Percentiles rank a stretch among this genome's conserved stretches.
Conservation (phyloP, 2,888 invertebrate species). For the Hirtodrosophila duncani region DNA sequence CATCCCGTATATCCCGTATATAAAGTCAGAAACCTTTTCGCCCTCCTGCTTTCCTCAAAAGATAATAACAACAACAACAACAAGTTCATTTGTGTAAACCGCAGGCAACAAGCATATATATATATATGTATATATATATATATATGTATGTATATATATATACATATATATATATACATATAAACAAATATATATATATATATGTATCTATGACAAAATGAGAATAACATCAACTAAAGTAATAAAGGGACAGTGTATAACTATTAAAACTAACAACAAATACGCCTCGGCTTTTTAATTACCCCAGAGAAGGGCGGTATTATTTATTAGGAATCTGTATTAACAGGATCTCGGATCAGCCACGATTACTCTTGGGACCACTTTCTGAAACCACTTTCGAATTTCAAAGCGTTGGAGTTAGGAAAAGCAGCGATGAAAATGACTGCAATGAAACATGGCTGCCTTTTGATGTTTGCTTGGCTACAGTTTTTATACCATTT, state of each 20-base stretch:
- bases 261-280: slow-evolving; percentile 65
- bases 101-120: slow-evolving; percentile 29
- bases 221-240: slow-evolving; percentile 66
- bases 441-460: too few relatives aligned
- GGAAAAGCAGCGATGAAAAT: too few relatives aligned
- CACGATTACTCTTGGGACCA: too few relatives aligned
- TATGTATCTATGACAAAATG: slow-evolving; percentile 57
- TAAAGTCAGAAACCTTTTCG: too few relatives aligned
- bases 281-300: slow-evolving; percentile 1
- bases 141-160: slow-evolving; percentile 6
- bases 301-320: too few relatives aligned
- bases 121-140: slow-evolving; percentile 44
- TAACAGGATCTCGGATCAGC: too few relatives aligned
- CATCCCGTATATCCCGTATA: too few relatives aligned
- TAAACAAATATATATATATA: slow-evolving; percentile 44
- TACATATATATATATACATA: slow-evolving; percentile 13
- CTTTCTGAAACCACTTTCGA: too few relatives aligned
- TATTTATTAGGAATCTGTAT: too few relatives aligned
- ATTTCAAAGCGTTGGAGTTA: too few relatives aligned
- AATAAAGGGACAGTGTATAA: slow-evolving; percentile 72
- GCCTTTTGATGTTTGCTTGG: too few relatives aligned
- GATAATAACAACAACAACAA: slow-evolving; percentile 20
- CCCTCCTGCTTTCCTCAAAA: slow-evolving; percentile 9
- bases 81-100: slow-evolving; percentile 51
- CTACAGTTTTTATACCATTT: too few relatives aligned